Evolutionary conservation across 64 coral and sea anemone species (phyloP), one percentile per base, ranked within the genome.

Genomic region (Anthopleura sola): DNA sequence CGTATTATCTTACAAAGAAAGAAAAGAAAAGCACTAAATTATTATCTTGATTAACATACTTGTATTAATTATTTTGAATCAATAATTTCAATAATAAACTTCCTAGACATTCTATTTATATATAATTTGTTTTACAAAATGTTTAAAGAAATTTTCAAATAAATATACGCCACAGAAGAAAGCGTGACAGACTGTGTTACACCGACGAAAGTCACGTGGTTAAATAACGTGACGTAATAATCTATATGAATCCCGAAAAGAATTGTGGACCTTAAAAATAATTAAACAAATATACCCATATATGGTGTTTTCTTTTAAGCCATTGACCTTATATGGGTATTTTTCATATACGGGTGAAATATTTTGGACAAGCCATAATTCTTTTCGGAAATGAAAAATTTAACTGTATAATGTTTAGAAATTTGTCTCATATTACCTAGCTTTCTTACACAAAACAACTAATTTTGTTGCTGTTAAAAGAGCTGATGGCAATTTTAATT

Each of bases 41-140:
- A 23, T 5, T 62, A 62, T 62, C n/a, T n/a, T 62, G 58, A 26
- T 62, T 17, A 32, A 71, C 34, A 71, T 71, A 31, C 6, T 14
- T 15, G 9, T 9, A 11, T 32, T 71, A n/a, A 16, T 31, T 71
- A 11, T 34, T 71, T 31, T 71, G n/a, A 32, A 2, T 31, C 11
- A 71, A 33, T 71, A 2, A 32, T 31, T 31, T 71, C 8, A 6
- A 31, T 71, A 17, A 71, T 15, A 31, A 34, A 29, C 28, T 32
- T 31, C 10, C 58, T 62, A 62, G 58, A 62, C 14, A 36, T 71
- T 8, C 31, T 71, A 34, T 33, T 15, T 33, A 71, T n/a, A 24
- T 62, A n/a, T n/a, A 71, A 15, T 71, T 71, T 71, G 66, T 71
- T 71, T 71, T 71, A 32, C 8, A 71, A 71, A 71, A 71, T 29